Percentiles rank a stretch among this genome's conserved stretches.
phyloP scores from a whole-genome alignment of 2,888 invertebrate species.

The Rhingia campestris region DNA sequence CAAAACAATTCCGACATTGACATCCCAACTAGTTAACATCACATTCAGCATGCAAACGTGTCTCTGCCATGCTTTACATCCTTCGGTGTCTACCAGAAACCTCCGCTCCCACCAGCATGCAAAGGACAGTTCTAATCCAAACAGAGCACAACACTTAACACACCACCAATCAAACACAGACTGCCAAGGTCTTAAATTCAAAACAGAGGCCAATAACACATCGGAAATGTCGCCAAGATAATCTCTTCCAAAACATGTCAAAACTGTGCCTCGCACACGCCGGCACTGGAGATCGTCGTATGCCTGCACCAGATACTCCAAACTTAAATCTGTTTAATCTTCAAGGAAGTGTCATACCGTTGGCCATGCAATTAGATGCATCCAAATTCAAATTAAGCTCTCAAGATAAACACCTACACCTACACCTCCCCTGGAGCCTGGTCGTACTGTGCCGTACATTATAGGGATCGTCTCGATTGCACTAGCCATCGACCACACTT shows the following conservation, averaged over 20 bases:
- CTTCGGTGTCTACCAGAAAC: no score
- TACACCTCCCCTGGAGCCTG: neutral
- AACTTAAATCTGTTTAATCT: constrained; percentile 16
- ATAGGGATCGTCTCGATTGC: constrained; percentile 14
- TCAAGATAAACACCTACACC: neutral
- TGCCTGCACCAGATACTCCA: neutral
- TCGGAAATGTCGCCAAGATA: neutral
- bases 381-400: constrained; percentile 12
- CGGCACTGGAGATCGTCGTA: neutral
- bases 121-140: no score
- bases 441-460: neutral
- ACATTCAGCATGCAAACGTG: no score
- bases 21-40: no score
- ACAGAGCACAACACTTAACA: no score
- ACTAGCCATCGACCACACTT: constrained; percentile 30
- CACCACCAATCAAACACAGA: no score
- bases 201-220: no score
- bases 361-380: constrained; percentile 16
- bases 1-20: no score
- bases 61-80: no score
- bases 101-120: no score
- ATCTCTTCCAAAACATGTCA: constrained; percentile 11
- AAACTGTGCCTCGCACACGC: neutral
- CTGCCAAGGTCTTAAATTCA: no score
- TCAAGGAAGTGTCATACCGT: constrained; percentile 15